These are phyloP conservation scores for Chrysomallon squamiferum DNA, from an alignment of 1,140 invertebrate genomes.

Conservation along the genomic window DNA sequence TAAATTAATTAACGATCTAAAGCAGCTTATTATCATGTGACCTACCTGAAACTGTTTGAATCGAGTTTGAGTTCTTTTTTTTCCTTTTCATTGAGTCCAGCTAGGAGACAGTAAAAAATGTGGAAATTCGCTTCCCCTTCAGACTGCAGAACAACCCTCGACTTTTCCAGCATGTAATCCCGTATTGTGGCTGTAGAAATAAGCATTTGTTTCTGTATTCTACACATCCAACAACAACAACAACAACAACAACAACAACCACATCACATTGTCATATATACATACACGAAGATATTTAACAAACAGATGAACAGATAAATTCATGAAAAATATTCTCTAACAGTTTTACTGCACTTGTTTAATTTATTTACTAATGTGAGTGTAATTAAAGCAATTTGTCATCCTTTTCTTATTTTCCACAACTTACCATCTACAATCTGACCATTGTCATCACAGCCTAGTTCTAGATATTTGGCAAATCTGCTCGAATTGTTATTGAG, in stretches of 20 bases:
- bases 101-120: slow-evolving; percentile 91
- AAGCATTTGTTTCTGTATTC: no score
- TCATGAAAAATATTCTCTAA: no score
- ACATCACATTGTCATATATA: no score
- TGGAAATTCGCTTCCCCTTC: slow-evolving; percentile 91
- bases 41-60: no score
- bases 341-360: no score
- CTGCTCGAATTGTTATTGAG: slow-evolving; percentile 96
- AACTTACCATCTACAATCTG: slow-evolving; percentile 79
- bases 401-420: no score
- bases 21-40: no score
- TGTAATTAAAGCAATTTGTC: no score
- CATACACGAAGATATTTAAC: background rate
- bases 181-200: slow-evolving; percentile 36
- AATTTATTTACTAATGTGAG: no score
- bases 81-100: slow-evolving; percentile 21
- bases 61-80: background rate
- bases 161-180: slow-evolving; percentile 83
- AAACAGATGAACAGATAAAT: no score
- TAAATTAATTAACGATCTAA: no score
- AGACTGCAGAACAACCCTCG: slow-evolving; percentile 85
- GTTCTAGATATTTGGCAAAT: slow-evolving; percentile 92
- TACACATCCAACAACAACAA: background rate
- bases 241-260: no score
- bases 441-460: slow-evolving; percentile 71